Conservation (phyloP, 2,113 vertebrate genomes). For the Pitta sordida region DNA sequence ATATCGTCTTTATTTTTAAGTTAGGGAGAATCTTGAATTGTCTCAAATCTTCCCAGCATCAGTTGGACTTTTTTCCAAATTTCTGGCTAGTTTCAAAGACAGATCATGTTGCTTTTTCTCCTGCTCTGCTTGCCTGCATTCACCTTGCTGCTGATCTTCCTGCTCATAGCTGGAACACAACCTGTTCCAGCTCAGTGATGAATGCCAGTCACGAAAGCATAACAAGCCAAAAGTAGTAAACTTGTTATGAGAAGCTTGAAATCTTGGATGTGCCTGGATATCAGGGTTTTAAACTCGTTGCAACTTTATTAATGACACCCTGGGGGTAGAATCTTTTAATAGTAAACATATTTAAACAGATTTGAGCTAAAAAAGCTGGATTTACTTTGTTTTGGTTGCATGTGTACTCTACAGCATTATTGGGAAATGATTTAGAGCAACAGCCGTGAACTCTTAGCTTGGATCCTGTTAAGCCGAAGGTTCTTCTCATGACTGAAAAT, state of each 20-base stretch:
- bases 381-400: not conserved
- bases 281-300: slow-evolving; percentile 33
- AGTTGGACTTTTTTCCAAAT: not conserved
- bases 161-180: not conserved
- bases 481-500: not conserved
- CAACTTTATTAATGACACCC: slow-evolving; percentile 51
- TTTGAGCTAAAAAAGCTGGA: slow-evolving; percentile 21
- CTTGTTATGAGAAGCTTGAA: slow-evolving; percentile 22
- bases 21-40: not conserved
- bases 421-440: not conserved
- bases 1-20: not conserved
- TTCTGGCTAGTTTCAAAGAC: not conserved
- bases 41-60: not conserved
- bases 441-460: not conserved
- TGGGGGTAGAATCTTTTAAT: slow-evolving; percentile 37
- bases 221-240: slow-evolving; percentile 20
- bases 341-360: slow-evolving; percentile 6
- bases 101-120: not conserved
- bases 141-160: not conserved
- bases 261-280: slow-evolving; percentile 4
- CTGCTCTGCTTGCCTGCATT: not conserved
- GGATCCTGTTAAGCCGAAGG: not conserved
- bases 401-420: not conserved
- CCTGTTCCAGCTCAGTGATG: not conserved
- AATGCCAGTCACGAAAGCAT: not conserved